A percentile compares a stretch with the other conserved stretches of the same genome.
These are phyloP conservation scores for Rotaria magnacalcarata DNA, from an alignment of 2,888 invertebrate genomes.

Conservation along the genomic window DNA sequence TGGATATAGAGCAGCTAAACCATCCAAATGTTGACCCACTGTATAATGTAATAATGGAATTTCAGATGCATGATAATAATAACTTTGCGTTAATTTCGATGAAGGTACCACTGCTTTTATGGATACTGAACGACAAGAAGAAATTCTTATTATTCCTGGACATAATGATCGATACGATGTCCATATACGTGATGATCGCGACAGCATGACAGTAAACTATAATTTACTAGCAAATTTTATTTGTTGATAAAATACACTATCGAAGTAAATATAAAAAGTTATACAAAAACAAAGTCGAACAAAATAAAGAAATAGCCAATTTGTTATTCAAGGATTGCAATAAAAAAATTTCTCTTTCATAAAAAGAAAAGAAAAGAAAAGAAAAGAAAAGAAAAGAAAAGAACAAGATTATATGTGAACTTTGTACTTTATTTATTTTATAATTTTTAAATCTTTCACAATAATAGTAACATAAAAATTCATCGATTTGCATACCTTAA, in stretches of 20 bases:
- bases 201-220: neutral
- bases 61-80: slow-evolving; percentile 15
- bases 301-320: too few relatives aligned
- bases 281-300: too few relatives aligned
- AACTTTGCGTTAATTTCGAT: neutral
- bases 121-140: neutral
- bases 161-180: neutral
- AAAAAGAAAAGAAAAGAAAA: too few relatives aligned
- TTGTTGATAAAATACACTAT: neutral
- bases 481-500: too few relatives aligned
- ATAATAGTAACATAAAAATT: too few relatives aligned
- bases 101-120: neutral
- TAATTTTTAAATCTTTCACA: too few relatives aligned
- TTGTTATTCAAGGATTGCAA: too few relatives aligned
- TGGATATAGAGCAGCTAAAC: neutral
- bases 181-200: neutral
- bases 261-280: too few relatives aligned
- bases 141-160: neutral
- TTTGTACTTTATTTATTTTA: too few relatives aligned
- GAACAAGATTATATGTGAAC: too few relatives aligned
- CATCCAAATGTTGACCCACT: slow-evolving; percentile 21
- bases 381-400: too few relatives aligned
- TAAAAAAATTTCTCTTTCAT: too few relatives aligned
- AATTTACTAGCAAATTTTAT: neutral
- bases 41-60: neutral